Evolutionary conservation across 2,797 vertebrate genomes (phyloP).

Genomic region (Bucorvus abyssinicus): DNA sequence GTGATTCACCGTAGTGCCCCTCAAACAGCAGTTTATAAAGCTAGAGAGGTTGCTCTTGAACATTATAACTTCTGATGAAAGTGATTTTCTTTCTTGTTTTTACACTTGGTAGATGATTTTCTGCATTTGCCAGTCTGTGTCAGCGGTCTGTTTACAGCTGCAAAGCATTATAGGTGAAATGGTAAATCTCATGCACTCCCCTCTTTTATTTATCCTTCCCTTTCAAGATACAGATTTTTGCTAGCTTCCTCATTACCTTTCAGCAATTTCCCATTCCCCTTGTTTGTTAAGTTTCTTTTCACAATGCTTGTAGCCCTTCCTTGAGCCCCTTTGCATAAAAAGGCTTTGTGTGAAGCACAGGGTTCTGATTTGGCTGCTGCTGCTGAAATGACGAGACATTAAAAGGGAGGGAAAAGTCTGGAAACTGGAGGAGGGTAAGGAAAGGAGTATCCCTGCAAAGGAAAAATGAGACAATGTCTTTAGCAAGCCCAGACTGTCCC

Average conservation of each 20-base stretch:
- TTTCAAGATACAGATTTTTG: background rate
- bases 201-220: background rate
- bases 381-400: background rate
- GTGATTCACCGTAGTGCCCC: background rate
- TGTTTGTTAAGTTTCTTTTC: background rate
- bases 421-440: background rate
- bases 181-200: background rate
- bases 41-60: background rate
- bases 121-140: background rate
- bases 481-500: background rate
- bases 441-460: background rate
- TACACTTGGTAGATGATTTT: background rate
- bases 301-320: background rate
- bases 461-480: background rate
- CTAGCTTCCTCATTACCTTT: background rate
- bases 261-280: fast-evolving
- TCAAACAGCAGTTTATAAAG: background rate
- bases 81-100: background rate
- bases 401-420: background rate
- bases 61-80: background rate
- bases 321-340: background rate
- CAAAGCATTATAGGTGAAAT: background rate
- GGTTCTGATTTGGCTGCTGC: background rate
- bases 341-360: background rate
- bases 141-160: background rate